Conservation (phyloP, 2,888 invertebrate genomes). For the Cylindroiulus punctatus region DNA sequence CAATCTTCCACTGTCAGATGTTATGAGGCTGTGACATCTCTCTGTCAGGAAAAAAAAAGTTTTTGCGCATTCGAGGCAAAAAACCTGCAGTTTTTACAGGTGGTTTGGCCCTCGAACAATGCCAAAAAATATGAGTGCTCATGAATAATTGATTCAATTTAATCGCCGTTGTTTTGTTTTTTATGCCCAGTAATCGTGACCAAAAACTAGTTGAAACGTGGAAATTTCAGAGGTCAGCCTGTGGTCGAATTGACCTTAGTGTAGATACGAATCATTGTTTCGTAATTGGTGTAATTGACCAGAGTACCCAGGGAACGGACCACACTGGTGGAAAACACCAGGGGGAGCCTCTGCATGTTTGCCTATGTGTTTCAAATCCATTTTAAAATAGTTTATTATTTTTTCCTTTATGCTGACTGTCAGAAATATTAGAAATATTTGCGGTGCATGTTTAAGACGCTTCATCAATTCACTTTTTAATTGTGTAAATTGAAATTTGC, state of each 20-base stretch:
- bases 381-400: no score
- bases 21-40: not conserved
- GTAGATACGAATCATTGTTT: not conserved
- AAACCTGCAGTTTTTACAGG: not conserved
- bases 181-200: not conserved
- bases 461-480: no score
- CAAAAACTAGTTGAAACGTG: slow-evolving; percentile 37
- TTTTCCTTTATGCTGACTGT: no score
- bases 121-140: not conserved
- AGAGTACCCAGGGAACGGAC: not conserved
- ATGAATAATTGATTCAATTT: slow-evolving; percentile 35
- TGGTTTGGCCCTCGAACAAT: not conserved
- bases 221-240: not conserved
- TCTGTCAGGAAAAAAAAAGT: not conserved
- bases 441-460: no score
- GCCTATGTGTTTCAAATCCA: no score
- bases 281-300: not conserved
- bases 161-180: slow-evolving; percentile 10
- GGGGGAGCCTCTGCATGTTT: no score
- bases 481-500: no score
- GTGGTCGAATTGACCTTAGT: slow-evolving; percentile 1
- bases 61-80: not conserved
- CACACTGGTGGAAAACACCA: not conserved
- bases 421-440: no score
- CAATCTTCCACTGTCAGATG: slow-evolving; percentile 8